Evolutionary conservation across 2,113 vertebrate genomes (phyloP).

Genomic region (Apaloderma vittatum): DNA sequence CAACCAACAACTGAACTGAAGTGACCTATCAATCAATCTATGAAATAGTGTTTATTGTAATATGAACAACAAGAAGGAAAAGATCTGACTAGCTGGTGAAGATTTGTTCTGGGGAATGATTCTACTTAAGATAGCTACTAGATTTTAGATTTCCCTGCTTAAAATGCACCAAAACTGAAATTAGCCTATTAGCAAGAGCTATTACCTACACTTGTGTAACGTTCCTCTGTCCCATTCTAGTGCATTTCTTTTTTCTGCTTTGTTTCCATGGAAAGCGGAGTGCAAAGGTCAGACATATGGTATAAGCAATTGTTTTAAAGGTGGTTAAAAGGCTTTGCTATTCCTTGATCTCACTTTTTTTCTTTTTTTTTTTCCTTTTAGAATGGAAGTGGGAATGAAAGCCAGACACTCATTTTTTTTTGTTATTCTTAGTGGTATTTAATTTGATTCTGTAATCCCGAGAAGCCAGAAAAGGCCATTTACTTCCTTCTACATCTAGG

Average conservation of each 20-base stretch:
- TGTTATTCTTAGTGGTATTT: not conserved
- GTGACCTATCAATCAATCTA: not conserved
- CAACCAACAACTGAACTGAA: not conserved
- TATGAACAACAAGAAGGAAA: not conserved
- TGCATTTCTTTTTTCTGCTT: not conserved
- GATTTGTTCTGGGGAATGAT: not conserved
- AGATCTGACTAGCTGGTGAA: not conserved
- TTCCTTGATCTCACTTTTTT: not conserved
- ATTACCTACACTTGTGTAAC: not conserved
- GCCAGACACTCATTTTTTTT: not conserved
- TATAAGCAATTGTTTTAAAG: conserved; percentile 17
- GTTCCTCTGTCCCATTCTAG: not conserved
- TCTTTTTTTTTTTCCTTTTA: not conserved
- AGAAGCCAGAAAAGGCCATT: not conserved
- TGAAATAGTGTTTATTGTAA: not conserved
- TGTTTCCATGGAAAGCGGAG: conserved; percentile 40
- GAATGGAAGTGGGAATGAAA: not conserved
- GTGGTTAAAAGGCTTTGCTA: not conserved
- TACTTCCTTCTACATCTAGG: not conserved
- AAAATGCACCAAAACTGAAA: not conserved
- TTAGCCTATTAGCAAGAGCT: not conserved
- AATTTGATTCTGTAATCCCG: not conserved
- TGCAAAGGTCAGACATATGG: not conserved
- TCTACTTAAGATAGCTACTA: not conserved
- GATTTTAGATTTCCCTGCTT: not conserved